Evolutionary conservation across 1,140 invertebrate genomes (phyloP).

Genomic region (Sitophilus oryzae): DNA sequence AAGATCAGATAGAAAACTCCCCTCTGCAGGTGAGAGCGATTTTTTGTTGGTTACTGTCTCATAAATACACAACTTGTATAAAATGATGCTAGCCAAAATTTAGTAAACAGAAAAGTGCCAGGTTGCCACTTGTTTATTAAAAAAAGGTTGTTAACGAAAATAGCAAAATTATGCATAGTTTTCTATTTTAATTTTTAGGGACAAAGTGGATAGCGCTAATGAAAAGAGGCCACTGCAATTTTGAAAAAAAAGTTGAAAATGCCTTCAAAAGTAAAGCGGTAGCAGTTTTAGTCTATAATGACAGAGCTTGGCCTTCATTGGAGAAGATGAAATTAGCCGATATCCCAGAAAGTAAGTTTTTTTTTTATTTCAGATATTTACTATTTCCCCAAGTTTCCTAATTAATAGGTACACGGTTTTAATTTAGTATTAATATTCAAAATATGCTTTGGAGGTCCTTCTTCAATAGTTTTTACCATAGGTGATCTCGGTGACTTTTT

Average conservation of each 20-base stretch:
- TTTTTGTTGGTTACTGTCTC: too few relatives aligned
- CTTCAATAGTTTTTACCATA: too few relatives aligned
- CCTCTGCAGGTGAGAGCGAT: conserved; percentile 41
- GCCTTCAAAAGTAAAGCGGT: conserved; percentile 62
- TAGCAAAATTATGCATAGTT: not conserved
- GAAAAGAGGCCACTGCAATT: conserved; percentile 65
- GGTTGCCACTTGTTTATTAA: too few relatives aligned
- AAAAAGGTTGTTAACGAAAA: not conserved
- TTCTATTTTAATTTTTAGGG: conserved; percentile 20
- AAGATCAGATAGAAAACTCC: conserved; percentile 44
- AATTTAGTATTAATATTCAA: too few relatives aligned
- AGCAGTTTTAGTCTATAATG: conserved; percentile 71
- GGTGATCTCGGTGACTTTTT: too few relatives aligned
- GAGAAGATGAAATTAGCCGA: conserved; percentile 65
- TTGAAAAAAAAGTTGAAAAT: conserved; percentile 69
- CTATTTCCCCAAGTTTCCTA: too few relatives aligned
- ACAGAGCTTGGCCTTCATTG: conserved; percentile 55
- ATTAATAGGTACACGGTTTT: too few relatives aligned
- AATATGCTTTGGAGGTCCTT: too few relatives aligned
- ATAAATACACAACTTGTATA: too few relatives aligned
- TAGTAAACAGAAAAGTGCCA: not conserved
- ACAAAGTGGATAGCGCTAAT: conserved; percentile 72
- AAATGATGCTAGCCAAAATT: not conserved
- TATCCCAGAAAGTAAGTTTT: conserved; percentile 54
- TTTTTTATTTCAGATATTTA: conserved; percentile 15